Conservation (phyloP, 2,113 vertebrate genomes). For the Peromyscus californicus region DNA sequence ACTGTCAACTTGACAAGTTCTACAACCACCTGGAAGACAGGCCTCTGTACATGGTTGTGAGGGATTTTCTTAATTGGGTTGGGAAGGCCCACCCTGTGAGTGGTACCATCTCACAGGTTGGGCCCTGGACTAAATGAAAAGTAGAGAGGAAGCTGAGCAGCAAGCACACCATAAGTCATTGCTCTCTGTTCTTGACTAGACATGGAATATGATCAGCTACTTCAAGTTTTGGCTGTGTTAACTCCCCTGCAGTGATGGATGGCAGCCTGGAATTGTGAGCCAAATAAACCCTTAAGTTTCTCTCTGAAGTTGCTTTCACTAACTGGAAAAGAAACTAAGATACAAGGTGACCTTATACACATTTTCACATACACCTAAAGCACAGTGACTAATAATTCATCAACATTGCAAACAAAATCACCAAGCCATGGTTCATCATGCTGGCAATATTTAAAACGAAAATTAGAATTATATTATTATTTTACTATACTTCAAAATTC, state of each 20-base stretch:
- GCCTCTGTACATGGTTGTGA: neutral
- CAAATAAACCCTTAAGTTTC: neutral
- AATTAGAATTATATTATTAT: constrained; percentile 21
- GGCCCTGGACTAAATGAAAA: neutral
- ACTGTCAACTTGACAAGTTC: neutral
- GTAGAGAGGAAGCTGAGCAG: neutral
- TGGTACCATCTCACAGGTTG: neutral
- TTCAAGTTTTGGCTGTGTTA: neutral
- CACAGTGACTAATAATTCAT: neutral
- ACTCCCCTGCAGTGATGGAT: neutral
- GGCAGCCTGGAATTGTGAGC: neutral
- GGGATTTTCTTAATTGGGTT: neutral
- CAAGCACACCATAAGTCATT: neutral
- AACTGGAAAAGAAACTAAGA: neutral
- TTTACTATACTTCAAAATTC: constrained; percentile 22
- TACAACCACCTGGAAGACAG: neutral
- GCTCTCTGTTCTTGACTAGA: neutral
- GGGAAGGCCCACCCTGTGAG: neutral
- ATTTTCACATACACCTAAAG: neutral
- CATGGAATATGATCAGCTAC: neutral
- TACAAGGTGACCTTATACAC: neutral
- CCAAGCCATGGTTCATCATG: neutral
- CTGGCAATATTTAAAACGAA: constrained; percentile 27
- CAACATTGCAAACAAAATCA: constrained; percentile 58
- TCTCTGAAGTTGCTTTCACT: neutral